Base-by-base conservation (phyloP, 1,140 invertebrate species). In the Ips nitidus region DNA sequence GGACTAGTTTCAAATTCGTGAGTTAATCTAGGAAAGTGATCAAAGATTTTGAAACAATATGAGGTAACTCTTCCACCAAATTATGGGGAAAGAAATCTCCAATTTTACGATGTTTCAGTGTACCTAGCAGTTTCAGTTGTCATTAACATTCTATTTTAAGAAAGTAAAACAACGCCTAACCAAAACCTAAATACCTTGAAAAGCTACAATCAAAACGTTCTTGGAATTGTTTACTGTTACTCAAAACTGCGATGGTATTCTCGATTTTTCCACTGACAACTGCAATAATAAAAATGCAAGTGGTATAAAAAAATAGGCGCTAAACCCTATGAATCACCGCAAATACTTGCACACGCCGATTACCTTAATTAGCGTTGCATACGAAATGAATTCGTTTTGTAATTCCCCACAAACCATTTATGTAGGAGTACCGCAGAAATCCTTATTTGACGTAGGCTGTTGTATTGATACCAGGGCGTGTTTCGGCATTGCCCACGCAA, bases 151-250 rank as follows among this genome's bases (percentile, higher is more conserved):
- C 22, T 22, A 22, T 22, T 22, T 22, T 22, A 22, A 22, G 22
- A 22, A 22, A 22, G 22, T 22, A 22, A 22, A 22, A 22, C 22
- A 3, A 58, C 5, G 37, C 38, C 6, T 41, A 58, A 40, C 41
- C 56, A 7, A 58, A 58, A 58, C 56, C 56, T 58, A 58, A 6
- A 40, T 58, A 40, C 56, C 5, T 40, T 37, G 38, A 55, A 7
- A 38, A 6, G 2, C n/a, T 37, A 61, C 43, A 55, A 7, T 6
- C 7, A 6, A 45, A 50, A 61, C 37, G 41, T 47, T 61, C 59
- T 38, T n/a, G 8, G 59, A 61, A 61, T 61, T 61, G 59, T 61
- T 61, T 61, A 61, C 59, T 61, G 59, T 50, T 47, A 61, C 39
- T n/a, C 22, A 22, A 22, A 22, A 22, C 22, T 22, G 22, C 22